phyloP scores from a whole-genome alignment of 2,113 vertebrate genomes.

The Melozone crissalis region DNA sequence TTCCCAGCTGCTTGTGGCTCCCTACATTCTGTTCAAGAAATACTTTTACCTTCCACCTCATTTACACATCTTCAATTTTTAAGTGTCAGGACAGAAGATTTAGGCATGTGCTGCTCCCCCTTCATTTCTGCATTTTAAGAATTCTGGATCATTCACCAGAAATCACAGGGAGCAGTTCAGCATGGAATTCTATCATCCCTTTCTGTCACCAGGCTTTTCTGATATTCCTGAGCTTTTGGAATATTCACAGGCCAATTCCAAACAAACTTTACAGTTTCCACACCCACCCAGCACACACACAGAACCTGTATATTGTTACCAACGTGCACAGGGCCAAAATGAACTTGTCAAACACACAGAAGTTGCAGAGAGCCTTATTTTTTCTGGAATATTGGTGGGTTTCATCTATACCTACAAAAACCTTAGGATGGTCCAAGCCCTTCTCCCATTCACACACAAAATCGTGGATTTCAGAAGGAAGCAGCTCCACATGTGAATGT shows the following conservation, averaged over 20 bases:
- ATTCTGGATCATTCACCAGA: background rate
- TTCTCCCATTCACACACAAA: background rate
- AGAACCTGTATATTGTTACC: background rate
- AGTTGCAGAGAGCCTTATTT: accelerated
- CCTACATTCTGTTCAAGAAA: background rate
- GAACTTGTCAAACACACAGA: background rate
- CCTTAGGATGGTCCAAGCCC: background rate
- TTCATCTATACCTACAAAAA: background rate
- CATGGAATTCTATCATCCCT: accelerated
- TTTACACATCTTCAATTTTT: background rate
- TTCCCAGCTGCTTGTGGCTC: background rate
- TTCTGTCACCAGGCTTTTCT: background rate
- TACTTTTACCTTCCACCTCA: background rate
- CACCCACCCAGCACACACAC: accelerated
- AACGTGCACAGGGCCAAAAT: accelerated
- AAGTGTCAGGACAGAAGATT: background rate
- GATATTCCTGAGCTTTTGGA: background rate
- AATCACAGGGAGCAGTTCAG: background rate
- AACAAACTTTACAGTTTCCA: background rate
- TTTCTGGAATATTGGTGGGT: background rate
- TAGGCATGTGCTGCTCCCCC: background rate
- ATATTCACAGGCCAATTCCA: background rate
- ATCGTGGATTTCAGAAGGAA: background rate
- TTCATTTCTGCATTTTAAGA: accelerated
- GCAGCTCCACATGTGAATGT: background rate